These are phyloP conservation scores for Sphecodes monilicornis DNA, from an alignment of 2,888 invertebrate genomes.

Conservation along the genomic window DNA sequence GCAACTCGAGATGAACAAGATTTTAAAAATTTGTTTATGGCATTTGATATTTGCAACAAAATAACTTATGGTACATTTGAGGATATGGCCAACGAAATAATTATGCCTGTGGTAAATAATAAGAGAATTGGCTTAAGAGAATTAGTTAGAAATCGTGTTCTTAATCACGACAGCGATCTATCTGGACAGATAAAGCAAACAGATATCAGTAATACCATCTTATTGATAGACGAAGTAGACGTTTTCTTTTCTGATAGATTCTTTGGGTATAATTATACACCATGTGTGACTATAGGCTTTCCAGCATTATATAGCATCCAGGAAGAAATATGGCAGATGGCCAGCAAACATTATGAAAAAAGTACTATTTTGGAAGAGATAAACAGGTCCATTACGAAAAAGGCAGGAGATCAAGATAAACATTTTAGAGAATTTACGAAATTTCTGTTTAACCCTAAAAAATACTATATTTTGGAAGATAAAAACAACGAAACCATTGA, in stretches of 20 bases:
- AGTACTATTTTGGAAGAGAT: background rate
- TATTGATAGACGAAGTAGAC: background rate
- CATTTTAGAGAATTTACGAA: background rate
- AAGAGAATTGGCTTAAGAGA: background rate
- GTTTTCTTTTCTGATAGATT: background rate
- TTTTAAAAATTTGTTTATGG: background rate
- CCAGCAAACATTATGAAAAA: background rate
- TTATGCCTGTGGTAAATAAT: background rate
- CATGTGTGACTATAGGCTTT: no score
- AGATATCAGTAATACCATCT: background rate
- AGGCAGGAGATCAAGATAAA: background rate
- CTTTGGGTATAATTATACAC: no score
- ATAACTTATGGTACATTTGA: background rate
- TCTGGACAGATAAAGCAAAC: background rate
- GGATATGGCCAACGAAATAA: accelerated
- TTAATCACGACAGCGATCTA: background rate
- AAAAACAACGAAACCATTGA: accelerated
- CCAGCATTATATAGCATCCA: background rate
- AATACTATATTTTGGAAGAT: background rate
- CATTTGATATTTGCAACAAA: background rate
- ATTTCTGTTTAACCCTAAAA: background rate
- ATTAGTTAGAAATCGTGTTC: background rate
- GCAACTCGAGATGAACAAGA: background rate
- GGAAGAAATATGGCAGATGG: background rate
- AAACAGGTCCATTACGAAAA: background rate